phyloP scores from a whole-genome alignment of 2,888 invertebrate genomes.

The Liopterus haemorrhoidalis region DNA sequence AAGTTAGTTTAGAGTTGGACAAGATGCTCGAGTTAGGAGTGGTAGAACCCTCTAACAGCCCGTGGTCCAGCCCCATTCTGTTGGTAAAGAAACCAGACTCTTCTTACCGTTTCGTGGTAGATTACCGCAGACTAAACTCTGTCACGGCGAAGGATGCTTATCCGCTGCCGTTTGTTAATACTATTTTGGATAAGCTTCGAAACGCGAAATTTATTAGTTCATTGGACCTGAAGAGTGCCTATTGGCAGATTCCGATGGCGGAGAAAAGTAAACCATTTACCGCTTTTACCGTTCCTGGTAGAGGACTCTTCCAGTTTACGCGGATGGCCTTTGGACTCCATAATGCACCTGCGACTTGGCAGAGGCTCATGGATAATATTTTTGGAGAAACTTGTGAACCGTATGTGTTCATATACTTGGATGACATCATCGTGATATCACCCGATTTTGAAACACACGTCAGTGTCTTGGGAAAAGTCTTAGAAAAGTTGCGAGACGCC shows the following conservation, averaged over 20 bases:
- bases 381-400: not conserved
- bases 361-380: no score
- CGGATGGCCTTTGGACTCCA: no score
- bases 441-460: not conserved
- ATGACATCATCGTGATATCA: no score
- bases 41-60: constrained; percentile 5
- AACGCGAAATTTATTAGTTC: not conserved
- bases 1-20: constrained; percentile 10
- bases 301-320: not conserved
- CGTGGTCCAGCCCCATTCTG: constrained; percentile 14
- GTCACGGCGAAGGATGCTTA: not conserved
- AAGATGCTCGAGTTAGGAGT: constrained; percentile 4
- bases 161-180: not conserved
- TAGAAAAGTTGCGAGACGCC: not conserved
- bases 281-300: not conserved
- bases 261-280: not conserved
- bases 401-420: no score
- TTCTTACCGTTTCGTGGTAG: constrained; percentile 10
- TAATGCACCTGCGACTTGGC: no score
- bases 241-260: no score
- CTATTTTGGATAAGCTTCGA: not conserved
- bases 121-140: constrained; percentile 7
- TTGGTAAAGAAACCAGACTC: constrained; percentile 12
- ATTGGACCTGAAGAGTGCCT: not conserved
- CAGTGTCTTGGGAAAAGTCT: not conserved